These are phyloP conservation scores for Chaetodon trifascialis DNA, from an alignment of 2,113 vertebrate genomes.

Conservation along the genomic window DNA sequence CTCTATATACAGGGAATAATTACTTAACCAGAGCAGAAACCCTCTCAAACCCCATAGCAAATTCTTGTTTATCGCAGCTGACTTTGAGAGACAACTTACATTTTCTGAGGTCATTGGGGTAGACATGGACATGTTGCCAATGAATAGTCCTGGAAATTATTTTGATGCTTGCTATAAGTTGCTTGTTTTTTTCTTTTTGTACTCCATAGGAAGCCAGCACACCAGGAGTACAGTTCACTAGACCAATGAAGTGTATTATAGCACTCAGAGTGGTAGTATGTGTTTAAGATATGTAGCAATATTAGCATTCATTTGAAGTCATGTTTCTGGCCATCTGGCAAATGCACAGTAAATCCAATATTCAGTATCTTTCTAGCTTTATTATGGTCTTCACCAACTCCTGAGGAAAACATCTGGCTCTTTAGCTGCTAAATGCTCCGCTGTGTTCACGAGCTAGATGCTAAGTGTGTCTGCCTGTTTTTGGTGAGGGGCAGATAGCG, in stretches of 20 bases:
- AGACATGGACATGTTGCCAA: neutral
- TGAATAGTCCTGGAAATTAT: neutral
- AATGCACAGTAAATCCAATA: neutral
- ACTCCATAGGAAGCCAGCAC: too few relatives aligned
- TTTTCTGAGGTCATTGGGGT: neutral
- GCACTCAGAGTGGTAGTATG: too few relatives aligned
- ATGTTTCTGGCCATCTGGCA: too few relatives aligned
- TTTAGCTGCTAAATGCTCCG: neutral
- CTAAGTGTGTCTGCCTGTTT: neutral
- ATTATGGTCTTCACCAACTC: neutral
- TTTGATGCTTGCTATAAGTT: neutral
- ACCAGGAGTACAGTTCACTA: too few relatives aligned
- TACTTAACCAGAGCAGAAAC: neutral
- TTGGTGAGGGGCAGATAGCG: too few relatives aligned
- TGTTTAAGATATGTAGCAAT: too few relatives aligned
- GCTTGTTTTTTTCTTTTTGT: too few relatives aligned
- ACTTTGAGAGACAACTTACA: too few relatives aligned
- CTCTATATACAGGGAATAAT: conserved; percentile 3
- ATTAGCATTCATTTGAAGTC: neutral
- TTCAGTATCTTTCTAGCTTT: neutral
- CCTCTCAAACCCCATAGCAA: neutral
- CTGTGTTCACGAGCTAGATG: neutral
- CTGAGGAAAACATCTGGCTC: neutral
- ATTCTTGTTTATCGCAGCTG: conserved; percentile 18
- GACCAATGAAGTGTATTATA: too few relatives aligned